Evolutionary conservation across 1,140 invertebrate genomes (phyloP).

Genomic region (honey bee (Apis mellifera)): DNA sequence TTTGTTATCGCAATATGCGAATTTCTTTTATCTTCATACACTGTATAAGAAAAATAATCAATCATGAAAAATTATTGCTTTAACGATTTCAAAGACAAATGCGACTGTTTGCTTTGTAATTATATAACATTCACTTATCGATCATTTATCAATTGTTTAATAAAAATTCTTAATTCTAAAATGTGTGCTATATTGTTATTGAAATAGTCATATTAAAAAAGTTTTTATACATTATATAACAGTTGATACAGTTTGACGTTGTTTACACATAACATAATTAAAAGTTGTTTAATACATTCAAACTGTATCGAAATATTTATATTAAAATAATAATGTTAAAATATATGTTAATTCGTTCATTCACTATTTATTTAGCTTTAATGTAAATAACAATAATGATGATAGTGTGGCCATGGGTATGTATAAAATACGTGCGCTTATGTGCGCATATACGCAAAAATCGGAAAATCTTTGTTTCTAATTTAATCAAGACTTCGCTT

Average conservation of each 20-base stretch:
- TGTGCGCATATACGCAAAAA: not conserved
- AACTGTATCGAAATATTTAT: constrained; percentile 76
- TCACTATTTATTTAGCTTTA: constrained; percentile 22
- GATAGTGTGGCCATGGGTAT: constrained; percentile 82
- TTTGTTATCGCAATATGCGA: not conserved
- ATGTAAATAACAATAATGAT: constrained; percentile 81
- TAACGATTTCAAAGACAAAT: constrained; percentile 66
- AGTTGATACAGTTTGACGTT: constrained; percentile 79
- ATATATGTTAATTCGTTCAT: not conserved
- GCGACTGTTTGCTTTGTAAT: constrained; percentile 71
- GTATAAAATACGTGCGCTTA: constrained; percentile 60
- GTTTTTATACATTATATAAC: constrained; percentile 64
- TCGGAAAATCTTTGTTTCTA: not conserved
- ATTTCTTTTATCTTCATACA: not conserved
- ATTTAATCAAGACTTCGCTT: not conserved
- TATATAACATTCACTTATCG: constrained; percentile 65
- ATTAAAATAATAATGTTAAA: not conserved
- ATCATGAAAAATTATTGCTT: constrained; percentile 43
- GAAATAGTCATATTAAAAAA: constrained; percentile 22
- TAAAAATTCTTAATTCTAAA: not conserved
- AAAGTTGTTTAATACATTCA: constrained; percentile 69
- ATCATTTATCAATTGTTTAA: constrained; percentile 34
- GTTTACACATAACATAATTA: constrained; percentile 61
- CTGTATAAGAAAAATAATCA: constrained; percentile 2
- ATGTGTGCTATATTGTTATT: constrained; percentile 31